Base-by-base conservation (phyloP, 2,113 vertebrate genomes). In the Cyprinodon variegatus region DNA sequence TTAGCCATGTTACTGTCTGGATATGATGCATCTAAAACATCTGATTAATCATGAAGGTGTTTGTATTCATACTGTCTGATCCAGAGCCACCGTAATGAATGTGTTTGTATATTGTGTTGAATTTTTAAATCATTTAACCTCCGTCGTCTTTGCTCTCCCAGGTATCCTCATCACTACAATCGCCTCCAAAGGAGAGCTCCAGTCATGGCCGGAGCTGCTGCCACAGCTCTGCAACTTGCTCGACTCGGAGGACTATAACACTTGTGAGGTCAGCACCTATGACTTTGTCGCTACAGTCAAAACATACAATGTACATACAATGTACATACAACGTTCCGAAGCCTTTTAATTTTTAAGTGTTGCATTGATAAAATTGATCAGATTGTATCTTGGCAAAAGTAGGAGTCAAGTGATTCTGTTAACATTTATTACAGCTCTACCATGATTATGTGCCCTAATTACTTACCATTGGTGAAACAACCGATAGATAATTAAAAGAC, bases 81-180 rank as follows among this genome's bases (percentile, higher is more conserved):
- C 88, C 86, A 88, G 83, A 85, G 61, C 38, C 43, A 17, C 46
- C 74, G n/a, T 9, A 13, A 5, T 70, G 10, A 37, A 1, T 12
- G 3, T 60, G 2, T 14, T 0, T 11, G 39, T 2, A 48, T 0
- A 3, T 74, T 17, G 9, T 3, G 71, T 40, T 12, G n/a, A 11
- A 70, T 53, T 9, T 13, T 37, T 22, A 2, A 29, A 29, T 29
- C 29, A 29, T 37, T 8, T 71, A 17, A 68, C 12, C 22, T 48
- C 15, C 57, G 3, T 1, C 20, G 64, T 14, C 48, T 4, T 29
- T 45, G 43, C 8, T 61, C 15, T 43, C 82, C 40, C 75, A 99
- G 97, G 97, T 57, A 98, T 98, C 84, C 95, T 98, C 68, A 99
- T 99, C 85, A 99, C 97, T 60, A 99, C 97, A 22, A 98, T 98